Evolutionary conservation across 2,113 vertebrate genomes (phyloP), one percentile per base, ranked within the genome.

Genomic region (Tyto alba): DNA sequence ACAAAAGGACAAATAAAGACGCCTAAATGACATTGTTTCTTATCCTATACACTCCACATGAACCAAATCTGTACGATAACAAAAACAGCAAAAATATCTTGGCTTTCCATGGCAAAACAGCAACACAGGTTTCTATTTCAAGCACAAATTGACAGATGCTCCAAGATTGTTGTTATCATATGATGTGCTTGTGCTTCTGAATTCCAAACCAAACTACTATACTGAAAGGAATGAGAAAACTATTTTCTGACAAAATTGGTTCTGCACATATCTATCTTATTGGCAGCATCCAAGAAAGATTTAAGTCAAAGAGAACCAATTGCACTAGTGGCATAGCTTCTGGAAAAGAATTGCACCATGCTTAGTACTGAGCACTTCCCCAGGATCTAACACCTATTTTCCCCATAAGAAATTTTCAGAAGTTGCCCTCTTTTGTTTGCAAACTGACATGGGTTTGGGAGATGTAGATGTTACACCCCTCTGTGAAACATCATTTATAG

Each of bases 81-180:
- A 95, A 66, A 50, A 76, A 18, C 18, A 81, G 41, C 55, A 91
- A 95, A 94, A 96, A 75, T 82, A 12, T 47, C 68, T 69, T 69
- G 17, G 47, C 52, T 92, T 93, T 89, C 52, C n/a, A 62, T 3
- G 7, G n/a, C 73, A 82, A 73, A 89, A 93, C 53, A 93, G n/a
- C 45, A 89, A 73, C 57, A 82, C n/a, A 75, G 62, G 38, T 79
- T 95, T 95, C 83, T 95, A 75, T 95, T 95, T 92, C 89, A 89
- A 89, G 80, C 38, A 66, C 74, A 69, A 81, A 66, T 32, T 62
- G 50, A 92, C 95, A 95, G 84, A 87, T 84, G 77, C 11, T 79
- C 40, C 7, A 50, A 76, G 69, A 73, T 1, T 78, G 30, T 56
- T 66, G 12, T 60, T 90, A 50, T 52, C 8, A 4, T 48, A 23